Base-by-base conservation (phyloP, 2,797 vertebrate species). In the Varecia variegata region DNA sequence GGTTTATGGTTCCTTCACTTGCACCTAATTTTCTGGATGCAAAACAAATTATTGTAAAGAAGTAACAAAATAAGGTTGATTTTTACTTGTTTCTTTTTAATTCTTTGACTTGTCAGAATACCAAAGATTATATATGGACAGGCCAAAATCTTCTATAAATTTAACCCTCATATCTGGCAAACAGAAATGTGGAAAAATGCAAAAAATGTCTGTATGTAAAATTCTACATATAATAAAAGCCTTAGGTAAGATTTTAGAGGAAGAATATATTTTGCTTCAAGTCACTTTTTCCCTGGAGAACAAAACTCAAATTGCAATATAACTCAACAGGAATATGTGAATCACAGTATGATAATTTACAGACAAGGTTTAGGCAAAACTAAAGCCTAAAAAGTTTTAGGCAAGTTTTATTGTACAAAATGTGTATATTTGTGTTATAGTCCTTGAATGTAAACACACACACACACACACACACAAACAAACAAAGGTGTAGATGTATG, bases 1-100 rank as follows among this genome's bases (percentile, higher is more conserved):
- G 99, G 97, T 99, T 99, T 98, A 99, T 99, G 73, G 99, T 99
- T 85, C 99, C 99, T 97, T 99, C 99, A 82, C 99, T 99, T 77
- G 99, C 99, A 92, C 99, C 99, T 95, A 99, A 96, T 99, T 99
- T 99, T 97, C 99, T 99, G 97, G 27, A 89, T 74, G 70, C 38
- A 98, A 97, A 97, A 96, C 43, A 71, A 97, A 94, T 96, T 95
- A 25, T 21, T 96, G 0, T 91, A 87, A 95, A 83, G 38, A 88
- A 73, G 17, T 38, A 85, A 95, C 13, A 65, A 81, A 93, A 38
- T 23, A 71, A 87, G 52, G 67, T 3, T 88, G 40, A 83, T 32
- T 97, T 96, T 68, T 74, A 96, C 3, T 8, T 17, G 27, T 65
- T 94, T 43, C 58, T 81, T 96, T 68, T 82, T 62, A 76, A 86